phyloP scores from a whole-genome alignment of 1,140 invertebrate genomes.

The Dufourea novaeangliae region DNA sequence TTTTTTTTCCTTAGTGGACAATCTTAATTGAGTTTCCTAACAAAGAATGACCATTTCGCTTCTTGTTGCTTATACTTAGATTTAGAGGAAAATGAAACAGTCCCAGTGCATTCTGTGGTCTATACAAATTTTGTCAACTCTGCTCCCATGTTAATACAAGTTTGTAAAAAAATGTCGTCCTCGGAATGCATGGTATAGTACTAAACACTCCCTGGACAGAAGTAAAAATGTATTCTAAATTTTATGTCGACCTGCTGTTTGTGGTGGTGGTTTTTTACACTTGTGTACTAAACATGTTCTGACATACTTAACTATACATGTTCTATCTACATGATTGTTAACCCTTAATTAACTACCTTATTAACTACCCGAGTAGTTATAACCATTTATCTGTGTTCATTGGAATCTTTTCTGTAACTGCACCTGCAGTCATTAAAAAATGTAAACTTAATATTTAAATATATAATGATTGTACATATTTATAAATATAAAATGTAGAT shows the following conservation, averaged over 20 bases:
- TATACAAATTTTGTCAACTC: constrained; percentile 5
- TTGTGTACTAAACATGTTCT: constrained; percentile 19
- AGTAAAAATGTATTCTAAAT: constrained; percentile 31
- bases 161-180: constrained; percentile 32
- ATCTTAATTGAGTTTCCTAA: constrained; percentile 33
- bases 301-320: constrained; percentile 4
- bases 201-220: constrained; percentile 62
- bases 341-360: too few species aligned
- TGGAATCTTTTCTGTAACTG: constrained; percentile 9
- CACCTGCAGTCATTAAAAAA: background rate
- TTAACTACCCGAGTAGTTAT: constrained; percentile 7
- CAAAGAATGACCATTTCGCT: constrained; percentile 51
- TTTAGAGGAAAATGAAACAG: constrained; percentile 62
- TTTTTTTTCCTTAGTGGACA: constrained; percentile 28
- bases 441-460: constrained; percentile 22
- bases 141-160: constrained; percentile 17
- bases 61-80: constrained; percentile 52
- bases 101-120: constrained; percentile 42
- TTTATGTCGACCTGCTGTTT: constrained; percentile 23
- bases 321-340: constrained; percentile 29
- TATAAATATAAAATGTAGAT: constrained; percentile 65
- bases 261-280: constrained; percentile 52
- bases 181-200: constrained; percentile 61
- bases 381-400: constrained; percentile 24
- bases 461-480: constrained; percentile 65